Evolutionary conservation across 2,888 invertebrate species (phyloP).

Genomic region (Ochropacha duplaris): DNA sequence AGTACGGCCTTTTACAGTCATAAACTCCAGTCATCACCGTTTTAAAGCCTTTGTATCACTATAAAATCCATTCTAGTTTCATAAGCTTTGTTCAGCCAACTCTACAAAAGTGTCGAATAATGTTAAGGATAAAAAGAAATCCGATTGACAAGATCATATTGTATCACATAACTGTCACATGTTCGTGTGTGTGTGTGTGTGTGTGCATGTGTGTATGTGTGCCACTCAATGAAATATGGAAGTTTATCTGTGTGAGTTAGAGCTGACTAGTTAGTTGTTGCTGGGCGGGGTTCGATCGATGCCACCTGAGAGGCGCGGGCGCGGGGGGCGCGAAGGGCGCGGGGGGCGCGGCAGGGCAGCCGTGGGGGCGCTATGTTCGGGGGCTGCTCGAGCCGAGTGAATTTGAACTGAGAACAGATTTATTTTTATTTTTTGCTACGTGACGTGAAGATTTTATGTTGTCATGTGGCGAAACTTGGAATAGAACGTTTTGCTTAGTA

Average conservation of each 20-base stretch:
- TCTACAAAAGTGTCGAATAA: not conserved
- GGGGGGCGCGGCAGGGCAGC: conserved; percentile 8
- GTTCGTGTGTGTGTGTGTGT: not conserved
- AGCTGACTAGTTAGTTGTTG: conserved; percentile 28
- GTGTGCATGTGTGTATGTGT: not conserved
- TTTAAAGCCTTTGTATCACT: too few species aligned
- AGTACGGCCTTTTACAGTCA: too few species aligned
- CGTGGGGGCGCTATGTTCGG: conserved; percentile 3
- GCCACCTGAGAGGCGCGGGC: conserved; percentile 22
- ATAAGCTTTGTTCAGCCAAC: too few species aligned
- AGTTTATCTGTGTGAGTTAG: conserved; percentile 9
- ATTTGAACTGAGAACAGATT: conserved; percentile 23
- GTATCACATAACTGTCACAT: not conserved
- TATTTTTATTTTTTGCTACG: conserved; percentile 45
- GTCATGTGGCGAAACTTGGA: conserved; percentile 1
- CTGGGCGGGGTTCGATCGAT: conserved; percentile 41
- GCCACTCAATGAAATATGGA: conserved; percentile 5
- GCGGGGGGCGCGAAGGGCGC: not conserved
- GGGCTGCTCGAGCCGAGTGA: conserved; percentile 7
- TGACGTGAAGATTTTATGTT: conserved; percentile 19
- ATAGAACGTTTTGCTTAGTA: not conserved
- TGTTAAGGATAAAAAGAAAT: too few species aligned
- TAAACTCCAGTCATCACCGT: too few species aligned
- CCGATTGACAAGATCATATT: not conserved
- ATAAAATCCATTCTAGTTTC: too few species aligned